Conservation (phyloP, 2,888 invertebrate genomes). For the Nemotelus nigrinus region DNA sequence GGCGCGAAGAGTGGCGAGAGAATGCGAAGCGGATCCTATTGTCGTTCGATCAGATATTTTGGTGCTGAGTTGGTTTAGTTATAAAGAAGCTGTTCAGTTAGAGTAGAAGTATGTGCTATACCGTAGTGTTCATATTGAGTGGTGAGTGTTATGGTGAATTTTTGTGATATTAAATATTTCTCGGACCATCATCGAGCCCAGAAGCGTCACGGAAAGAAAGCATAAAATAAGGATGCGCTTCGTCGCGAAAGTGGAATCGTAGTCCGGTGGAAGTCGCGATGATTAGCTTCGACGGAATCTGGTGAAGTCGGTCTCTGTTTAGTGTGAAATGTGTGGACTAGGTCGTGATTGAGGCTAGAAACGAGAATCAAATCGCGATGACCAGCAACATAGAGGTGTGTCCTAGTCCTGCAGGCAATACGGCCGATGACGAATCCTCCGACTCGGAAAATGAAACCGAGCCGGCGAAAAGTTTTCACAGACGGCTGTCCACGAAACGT, state of each 20-base stretch:
- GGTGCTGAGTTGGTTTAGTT: constrained; percentile 4
- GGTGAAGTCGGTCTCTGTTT: background rate
- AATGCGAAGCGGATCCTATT: background rate
- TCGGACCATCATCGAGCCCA: no score
- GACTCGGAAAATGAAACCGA: constrained; percentile 88
- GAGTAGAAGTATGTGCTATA: constrained; percentile 4
- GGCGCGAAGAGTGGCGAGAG: background rate
- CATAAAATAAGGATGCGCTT: no score
- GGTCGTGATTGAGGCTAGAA: background rate
- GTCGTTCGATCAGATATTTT: background rate
- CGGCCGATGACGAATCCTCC: constrained; percentile 72
- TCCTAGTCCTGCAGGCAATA: constrained; percentile 52
- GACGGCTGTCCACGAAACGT: constrained; percentile 84
- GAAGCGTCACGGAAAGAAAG: background rate
- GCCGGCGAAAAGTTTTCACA: constrained; percentile 78
- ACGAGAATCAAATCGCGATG: background rate
- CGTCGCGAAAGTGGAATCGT: background rate
- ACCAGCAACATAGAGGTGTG: constrained; percentile 34
- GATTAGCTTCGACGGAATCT: background rate
- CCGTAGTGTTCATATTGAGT: constrained; percentile 30
- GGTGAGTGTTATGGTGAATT: constrained; percentile 9
- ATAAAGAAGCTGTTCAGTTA: background rate
- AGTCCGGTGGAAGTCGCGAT: background rate
- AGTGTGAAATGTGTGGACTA: background rate
- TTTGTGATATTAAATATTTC: constrained; percentile 19